Evolutionary conservation across 2,797 vertebrate genomes (phyloP), one percentile per base, ranked within the genome.

Genomic region (Pantherophis vulpinus): DNA sequence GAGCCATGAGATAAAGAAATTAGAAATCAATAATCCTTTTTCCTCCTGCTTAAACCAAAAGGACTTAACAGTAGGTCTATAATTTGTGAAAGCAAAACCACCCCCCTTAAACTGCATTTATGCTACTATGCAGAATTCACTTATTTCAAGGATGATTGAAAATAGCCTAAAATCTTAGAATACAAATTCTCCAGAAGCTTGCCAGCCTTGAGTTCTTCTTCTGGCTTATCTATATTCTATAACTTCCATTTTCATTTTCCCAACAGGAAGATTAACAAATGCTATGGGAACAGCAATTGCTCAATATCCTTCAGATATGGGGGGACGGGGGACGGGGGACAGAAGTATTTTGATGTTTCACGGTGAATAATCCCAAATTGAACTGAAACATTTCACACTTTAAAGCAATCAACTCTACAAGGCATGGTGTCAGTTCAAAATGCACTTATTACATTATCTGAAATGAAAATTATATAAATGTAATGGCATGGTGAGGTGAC

Each of bases 401-500:
- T 79, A 86, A 91, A 86, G 61, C 86, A 94, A 94, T 86, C 58
- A 93, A 14, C 18, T 92, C 94, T 90, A 89, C 1, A 37, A 89
- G 32, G 29, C 1, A 9, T 4, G 25, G 29, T 42, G 79, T 42
- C 87, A 90, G 42, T 91, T 66, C 25, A 88, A 93, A 92, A 92
- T 18, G 37, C n/a, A 93, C 0, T 92, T 63, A 92, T 92, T 89
- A 13, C 25, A 29, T 37, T 79, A 63, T 37, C 59, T 93, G 8
- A 93, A 94, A 92, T 20, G 87, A 90, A 86, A 90, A 93, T 32
- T 94, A 91, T 9, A 93, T 55, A 93, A 94, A 96, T 92, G 89
- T 88, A 89, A 79, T 1, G 1, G 92, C 29, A 54, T 91, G 14
- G 20, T 42, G 79, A 91, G 61, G 90, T 92, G 93, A 94, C 92